These are phyloP conservation scores for Rhabdophis nuchalis DNA, from an alignment of 2,797 vertebrate genomes.

Conservation along the genomic window DNA sequence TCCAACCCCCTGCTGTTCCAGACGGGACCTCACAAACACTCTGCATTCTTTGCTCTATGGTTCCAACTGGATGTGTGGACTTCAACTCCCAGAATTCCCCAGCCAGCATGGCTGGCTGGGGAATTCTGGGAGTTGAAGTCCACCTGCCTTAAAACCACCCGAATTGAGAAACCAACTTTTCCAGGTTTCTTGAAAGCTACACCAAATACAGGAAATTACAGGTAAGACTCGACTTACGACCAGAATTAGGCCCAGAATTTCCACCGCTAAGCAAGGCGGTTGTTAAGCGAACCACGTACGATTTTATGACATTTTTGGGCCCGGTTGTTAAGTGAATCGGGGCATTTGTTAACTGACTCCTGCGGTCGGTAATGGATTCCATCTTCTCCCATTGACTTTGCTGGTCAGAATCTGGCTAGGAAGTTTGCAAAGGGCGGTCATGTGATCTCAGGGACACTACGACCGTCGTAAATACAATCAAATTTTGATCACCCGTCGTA, in stretches of 20 bases:
- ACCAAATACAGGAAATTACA: not conserved
- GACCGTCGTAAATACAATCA: not conserved
- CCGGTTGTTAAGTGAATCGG: not conserved
- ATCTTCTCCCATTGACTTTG: not conserved
- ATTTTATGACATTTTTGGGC: not conserved
- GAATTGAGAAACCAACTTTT: not conserved
- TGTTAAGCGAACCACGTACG: not conserved
- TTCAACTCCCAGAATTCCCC: not conserved
- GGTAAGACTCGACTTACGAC: not conserved
- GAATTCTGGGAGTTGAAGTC: not conserved
- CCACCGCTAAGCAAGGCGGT: not conserved
- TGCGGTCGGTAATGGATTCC: not conserved
- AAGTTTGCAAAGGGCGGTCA: not conserved
- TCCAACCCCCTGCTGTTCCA: not conserved
- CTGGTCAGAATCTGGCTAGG: not conserved
- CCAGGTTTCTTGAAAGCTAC: not conserved
- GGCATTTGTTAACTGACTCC: not conserved
- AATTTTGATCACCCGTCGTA: not conserved
- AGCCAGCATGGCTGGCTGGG: not conserved
- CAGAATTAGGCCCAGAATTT: not conserved
- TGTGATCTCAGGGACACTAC: not conserved
- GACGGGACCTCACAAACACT: not conserved
- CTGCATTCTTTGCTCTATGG: not conserved
- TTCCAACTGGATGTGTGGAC: not conserved
- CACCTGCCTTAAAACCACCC: not conserved